phyloP scores from a whole-genome alignment of 2,113 vertebrate species.

The Gambusia affinis region DNA sequence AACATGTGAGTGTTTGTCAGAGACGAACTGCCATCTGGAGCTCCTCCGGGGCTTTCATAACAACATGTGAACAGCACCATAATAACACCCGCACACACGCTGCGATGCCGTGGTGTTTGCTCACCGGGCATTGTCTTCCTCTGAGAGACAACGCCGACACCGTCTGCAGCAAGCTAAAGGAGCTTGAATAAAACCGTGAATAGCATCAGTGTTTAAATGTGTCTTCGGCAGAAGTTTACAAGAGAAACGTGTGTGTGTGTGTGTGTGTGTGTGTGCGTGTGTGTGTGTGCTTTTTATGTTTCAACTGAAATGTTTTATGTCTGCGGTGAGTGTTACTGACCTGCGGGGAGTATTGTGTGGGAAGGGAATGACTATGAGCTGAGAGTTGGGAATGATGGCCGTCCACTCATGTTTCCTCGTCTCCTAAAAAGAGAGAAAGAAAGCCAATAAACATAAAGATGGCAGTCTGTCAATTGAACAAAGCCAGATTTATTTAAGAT shows the following conservation, averaged over 20 bases:
- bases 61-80: slow-evolving; percentile 49
- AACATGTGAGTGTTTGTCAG: slow-evolving; percentile 12
- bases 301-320: neutral
- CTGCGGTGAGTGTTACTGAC: slow-evolving; percentile 65
- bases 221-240: slow-evolving; percentile 28
- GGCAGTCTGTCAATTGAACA: slow-evolving; percentile 21
- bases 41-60: slow-evolving; percentile 48
- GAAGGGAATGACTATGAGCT: slow-evolving; percentile 96
- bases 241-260: neutral
- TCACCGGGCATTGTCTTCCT: slow-evolving; percentile 16
- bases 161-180: neutral
- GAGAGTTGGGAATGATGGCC: slow-evolving; percentile 98
- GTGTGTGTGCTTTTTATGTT: neutral
- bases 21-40: slow-evolving; percentile 58
- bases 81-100: slow-evolving; percentile 49
- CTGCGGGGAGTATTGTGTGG: slow-evolving; percentile 89
- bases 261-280: neutral
- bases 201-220: slow-evolving; percentile 22
- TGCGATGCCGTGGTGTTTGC: slow-evolving; percentile 18
- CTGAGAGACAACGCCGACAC: neutral
- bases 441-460: neutral
- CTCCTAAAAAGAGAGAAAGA: slow-evolving; percentile 77
- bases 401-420: slow-evolving; percentile 93
- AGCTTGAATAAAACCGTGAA: slow-evolving; percentile 26
- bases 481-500: slow-evolving; percentile 14